Percentiles rank a stretch among this genome's conserved stretches.
These are phyloP conservation scores for Euphysa ruthae DNA, from an alignment of 30 jellyfish, hydroid and myxozoan species.

Conservation along the genomic window DNA sequence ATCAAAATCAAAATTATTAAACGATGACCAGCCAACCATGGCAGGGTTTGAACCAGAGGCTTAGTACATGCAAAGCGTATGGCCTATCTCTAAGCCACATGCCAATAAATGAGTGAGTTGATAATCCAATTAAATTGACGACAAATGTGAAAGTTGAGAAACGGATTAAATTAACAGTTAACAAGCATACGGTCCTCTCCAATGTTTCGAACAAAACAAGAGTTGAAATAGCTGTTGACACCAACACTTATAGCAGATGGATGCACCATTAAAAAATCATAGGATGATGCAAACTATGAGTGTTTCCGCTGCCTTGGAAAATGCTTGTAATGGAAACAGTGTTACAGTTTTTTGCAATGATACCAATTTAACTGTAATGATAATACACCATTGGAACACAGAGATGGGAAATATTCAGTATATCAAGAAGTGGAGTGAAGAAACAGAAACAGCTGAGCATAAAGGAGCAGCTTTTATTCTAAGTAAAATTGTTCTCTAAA, in stretches of 20 bases:
- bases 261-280: background rate
- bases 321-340: conserved; percentile 4
- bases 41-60: too few relatives aligned
- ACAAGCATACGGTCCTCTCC: conserved; percentile 16
- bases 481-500: too few relatives aligned
- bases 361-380: conserved; percentile 19
- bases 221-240: conserved; percentile 15
- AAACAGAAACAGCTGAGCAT: background rate
- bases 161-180: background rate
- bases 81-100: too few relatives aligned
- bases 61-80: too few relatives aligned
- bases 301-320: conserved; percentile 25
- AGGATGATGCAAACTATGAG: conserved; percentile 36
- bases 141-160: conserved; percentile 14
- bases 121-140: too few relatives aligned
- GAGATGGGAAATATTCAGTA: conserved; percentile 17
- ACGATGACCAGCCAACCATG: too few relatives aligned
- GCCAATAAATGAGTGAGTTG: too few relatives aligned
- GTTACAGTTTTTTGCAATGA: conserved; percentile 18
- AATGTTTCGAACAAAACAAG: conserved; percentile 21
- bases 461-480: too few relatives aligned
- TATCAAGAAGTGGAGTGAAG: background rate
- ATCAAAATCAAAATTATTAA: too few relatives aligned
- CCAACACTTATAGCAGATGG: conserved; percentile 27
- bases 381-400: conserved; percentile 14